Evolutionary conservation across 2,797 vertebrate species (phyloP).

Genomic region (Epinephelus malabaricus): DNA sequence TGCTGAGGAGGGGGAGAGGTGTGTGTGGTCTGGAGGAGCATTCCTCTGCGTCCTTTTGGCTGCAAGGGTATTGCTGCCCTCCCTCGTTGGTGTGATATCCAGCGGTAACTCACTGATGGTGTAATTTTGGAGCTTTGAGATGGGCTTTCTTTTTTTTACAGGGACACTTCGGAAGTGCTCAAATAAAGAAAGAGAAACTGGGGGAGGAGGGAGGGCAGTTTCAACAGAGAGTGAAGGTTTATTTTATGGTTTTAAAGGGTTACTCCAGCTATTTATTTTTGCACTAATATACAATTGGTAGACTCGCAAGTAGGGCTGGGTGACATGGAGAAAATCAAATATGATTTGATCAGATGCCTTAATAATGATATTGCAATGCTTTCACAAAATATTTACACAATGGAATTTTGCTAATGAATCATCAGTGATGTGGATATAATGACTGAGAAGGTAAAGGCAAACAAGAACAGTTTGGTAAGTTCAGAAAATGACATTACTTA

Average conservation of each 20-base stretch:
- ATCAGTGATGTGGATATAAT: too few species aligned
- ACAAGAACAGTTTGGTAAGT: too few species aligned
- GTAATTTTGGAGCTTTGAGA: constrained; percentile 49
- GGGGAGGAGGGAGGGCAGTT: constrained; percentile 5
- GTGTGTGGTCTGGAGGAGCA: constrained; percentile 68
- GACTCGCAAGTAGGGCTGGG: too few species aligned
- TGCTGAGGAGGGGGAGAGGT: constrained; percentile 12
- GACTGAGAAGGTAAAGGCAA: too few species aligned
- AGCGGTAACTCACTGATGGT: constrained; percentile 52
- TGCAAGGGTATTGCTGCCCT: constrained; percentile 71
- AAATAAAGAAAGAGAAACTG: constrained; percentile 12
- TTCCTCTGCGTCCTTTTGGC: constrained; percentile 76
- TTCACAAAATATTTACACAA: too few species aligned
- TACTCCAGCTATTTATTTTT: neutral
- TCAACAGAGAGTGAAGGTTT: neutral
- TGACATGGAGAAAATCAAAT: too few species aligned
- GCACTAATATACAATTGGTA: neutral
- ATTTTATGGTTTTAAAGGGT: neutral
- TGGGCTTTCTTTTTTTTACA: neutral
- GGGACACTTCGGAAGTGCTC: neutral
- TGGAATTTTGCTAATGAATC: too few species aligned
- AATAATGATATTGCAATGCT: too few species aligned
- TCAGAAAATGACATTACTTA: too few species aligned
- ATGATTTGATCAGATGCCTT: too few species aligned
- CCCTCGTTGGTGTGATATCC: constrained; percentile 46